phyloP scores from a whole-genome alignment of 2,113 vertebrate species.

The Lucifuga dentata region DNA sequence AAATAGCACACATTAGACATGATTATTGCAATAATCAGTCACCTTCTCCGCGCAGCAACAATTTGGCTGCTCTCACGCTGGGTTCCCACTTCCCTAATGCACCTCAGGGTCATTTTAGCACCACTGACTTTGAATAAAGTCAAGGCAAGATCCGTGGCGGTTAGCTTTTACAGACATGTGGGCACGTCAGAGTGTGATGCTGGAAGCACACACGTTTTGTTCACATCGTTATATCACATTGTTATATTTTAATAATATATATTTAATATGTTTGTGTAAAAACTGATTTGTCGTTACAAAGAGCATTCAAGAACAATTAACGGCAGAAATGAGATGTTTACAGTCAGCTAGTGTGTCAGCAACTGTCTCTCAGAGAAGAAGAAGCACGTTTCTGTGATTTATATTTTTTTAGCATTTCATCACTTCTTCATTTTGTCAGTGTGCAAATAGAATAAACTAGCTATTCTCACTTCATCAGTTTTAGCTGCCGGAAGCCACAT shows the following conservation, averaged over 20 bases:
- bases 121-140: constrained; percentile 58
- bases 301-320: neutral
- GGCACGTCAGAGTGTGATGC: constrained; percentile 31
- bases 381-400: no score
- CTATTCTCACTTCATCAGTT: neutral
- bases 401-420: no score
- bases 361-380: no score
- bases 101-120: constrained; percentile 54
- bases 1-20: constrained; percentile 66
- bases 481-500: neutral
- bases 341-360: no score
- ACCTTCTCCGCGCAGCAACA: constrained; percentile 37
- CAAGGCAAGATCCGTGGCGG: constrained; percentile 48
- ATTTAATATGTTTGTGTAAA: constrained; percentile 6
- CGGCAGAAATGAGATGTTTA: neutral
- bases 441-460: neutral
- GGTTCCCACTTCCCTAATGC: constrained; percentile 40
- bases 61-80: constrained; percentile 44
- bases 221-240: no score
- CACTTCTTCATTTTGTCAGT: neutral
- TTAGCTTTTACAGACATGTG: constrained; percentile 44
- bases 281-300: neutral
- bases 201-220: constrained; percentile 4
- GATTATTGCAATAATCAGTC: constrained; percentile 65
- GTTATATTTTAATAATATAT: no score